Evolutionary conservation across 2,113 vertebrate genomes (phyloP), one percentile per base, ranked within the genome.

Genomic region (Oreochromis aureus): DNA sequence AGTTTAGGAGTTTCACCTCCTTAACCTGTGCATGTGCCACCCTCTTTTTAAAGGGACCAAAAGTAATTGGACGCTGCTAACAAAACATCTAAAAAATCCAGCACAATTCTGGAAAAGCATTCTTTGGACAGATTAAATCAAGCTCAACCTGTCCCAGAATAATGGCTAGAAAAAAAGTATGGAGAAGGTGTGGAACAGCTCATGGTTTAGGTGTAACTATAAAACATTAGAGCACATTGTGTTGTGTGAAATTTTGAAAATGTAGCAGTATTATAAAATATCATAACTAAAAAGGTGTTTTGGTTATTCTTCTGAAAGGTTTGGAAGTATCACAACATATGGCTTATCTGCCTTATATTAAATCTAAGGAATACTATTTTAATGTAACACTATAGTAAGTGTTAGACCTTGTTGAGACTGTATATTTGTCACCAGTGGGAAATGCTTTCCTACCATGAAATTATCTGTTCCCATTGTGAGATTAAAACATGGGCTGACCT

Each of bases 401-500:
- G 41, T 48, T 76, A 46, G 41, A 76, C 15, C 24, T 46, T 1
- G 1, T 2, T 73, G 13, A 73, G 39, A 76, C 24, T 27, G 41
- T 10, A 76, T 30, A 30, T 76, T 46, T 46, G 41, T 73, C 69
- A 2, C 15, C 2, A 73, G 15, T 48, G 22, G 15, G 5, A 76
- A 76, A 7, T 18, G 41, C 41, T 76, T 46, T 13, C 22, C 34
- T 55, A 30, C 56, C 6, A 61, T 30, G 41, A 48, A 32, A 61
- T 18, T 44, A 48, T 82, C 16, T 19, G 10, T 3, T 51, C 15
- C 41, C 24, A 76, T 48, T 46, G 15, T 6, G 6, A 30, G 24
- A 76, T 48, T 30, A 10, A 44, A 54, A 53, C 34, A 18, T 5
- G 5, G 19, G 71, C 91, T 16, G 7, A 95, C 95, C 95, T 90